Conservation (phyloP, 2,113 vertebrate genomes). For the Zapus hudsonius region DNA sequence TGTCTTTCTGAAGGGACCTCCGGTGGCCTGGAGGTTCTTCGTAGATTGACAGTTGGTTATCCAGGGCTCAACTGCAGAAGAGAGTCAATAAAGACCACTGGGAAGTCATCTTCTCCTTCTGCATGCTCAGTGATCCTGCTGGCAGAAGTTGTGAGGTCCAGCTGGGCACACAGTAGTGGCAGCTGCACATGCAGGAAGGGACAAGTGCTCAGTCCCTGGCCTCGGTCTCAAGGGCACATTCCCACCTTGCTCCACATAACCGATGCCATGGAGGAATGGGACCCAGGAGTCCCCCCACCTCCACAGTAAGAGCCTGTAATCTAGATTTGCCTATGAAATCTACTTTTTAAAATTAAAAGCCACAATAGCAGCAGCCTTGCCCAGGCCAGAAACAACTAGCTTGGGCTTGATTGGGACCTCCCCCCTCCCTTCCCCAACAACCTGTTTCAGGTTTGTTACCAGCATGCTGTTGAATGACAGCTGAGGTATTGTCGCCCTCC, state of each 20-base stretch:
- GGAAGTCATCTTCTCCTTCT: background rate
- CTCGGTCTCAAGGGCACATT: background rate
- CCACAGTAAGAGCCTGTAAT: background rate
- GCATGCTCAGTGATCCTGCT: accelerated
- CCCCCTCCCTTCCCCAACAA: background rate
- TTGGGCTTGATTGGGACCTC: background rate
- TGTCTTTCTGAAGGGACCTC: background rate
- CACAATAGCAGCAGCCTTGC: background rate
- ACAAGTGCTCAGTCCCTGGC: accelerated
- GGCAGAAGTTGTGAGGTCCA: background rate
- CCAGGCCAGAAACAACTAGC: background rate
- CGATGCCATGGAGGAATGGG: background rate
- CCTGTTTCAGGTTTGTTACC: background rate
- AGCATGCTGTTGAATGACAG: background rate
- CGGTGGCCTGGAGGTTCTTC: background rate
- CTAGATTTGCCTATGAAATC: background rate
- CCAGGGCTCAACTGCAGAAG: constrained; percentile 10
- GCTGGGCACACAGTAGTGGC: background rate
- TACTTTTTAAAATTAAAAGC: background rate
- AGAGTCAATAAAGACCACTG: background rate
- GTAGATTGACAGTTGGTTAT: constrained; percentile 17
- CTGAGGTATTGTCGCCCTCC: background rate
- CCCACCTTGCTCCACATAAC: background rate
- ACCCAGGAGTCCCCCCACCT: background rate
- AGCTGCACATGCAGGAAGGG: background rate